A percentile compares a stretch with the other conserved stretches of the same genome.
Evolutionary conservation across 2,113 vertebrate genomes (phyloP).

Genomic region (Mobula birostris): DNA sequence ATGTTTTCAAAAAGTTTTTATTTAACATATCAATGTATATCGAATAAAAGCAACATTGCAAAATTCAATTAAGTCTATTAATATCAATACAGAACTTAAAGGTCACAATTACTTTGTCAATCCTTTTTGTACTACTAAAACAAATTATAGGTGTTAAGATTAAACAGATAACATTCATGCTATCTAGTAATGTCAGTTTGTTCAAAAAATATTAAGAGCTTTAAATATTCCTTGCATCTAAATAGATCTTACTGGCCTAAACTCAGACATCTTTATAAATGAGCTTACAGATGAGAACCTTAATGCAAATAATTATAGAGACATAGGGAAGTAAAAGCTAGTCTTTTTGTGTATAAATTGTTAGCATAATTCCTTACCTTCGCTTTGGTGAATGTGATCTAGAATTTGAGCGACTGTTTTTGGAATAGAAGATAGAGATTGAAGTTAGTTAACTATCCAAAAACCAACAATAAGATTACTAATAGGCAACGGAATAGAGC

Average conservation of each 20-base stretch:
- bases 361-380: slow-evolving; percentile 58
- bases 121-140: not conserved
- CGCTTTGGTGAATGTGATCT: slow-evolving; percentile 71
- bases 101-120: not conserved
- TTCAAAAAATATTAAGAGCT: not conserved
- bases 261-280: not conserved
- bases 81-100: not conserved
- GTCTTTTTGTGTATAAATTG: not conserved
- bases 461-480: not conserved
- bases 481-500: not conserved
- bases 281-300: not conserved
- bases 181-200: not conserved
- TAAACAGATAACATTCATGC: not conserved
- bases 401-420: slow-evolving; percentile 60
- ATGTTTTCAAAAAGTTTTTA: not conserved
- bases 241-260: not conserved
- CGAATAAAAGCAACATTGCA: not conserved
- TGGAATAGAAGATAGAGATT: slow-evolving; percentile 20
- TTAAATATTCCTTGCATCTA: not conserved
- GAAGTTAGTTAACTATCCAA: not conserved
- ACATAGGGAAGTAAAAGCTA: not conserved
- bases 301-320: not conserved
- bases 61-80: not conserved
- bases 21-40: not conserved
- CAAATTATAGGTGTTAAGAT: not conserved